Base-by-base conservation (phyloP, 35 echinoderm and acorn worm genomes). In the Hemicentrotus pulcherrimus region DNA sequence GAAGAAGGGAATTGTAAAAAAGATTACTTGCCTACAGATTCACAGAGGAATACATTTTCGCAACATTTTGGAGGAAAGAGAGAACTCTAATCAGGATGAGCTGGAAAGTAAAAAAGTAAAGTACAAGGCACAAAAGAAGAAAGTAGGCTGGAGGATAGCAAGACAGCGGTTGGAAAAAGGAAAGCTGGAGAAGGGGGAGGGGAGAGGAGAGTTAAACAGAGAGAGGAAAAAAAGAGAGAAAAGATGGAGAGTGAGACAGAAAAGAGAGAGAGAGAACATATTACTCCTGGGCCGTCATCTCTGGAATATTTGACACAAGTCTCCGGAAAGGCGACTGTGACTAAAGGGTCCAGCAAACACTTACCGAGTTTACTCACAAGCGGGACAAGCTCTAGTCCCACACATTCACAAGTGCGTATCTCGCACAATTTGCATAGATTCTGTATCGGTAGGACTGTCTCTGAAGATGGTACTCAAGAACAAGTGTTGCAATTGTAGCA, bases 341-440 rank as follows among this genome's bases (percentile, higher is more conserved):
- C 31, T 33, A 16, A 28, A 90, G 88, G 19, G 88, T 47, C 46
- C 15, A 9, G 32, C 88, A 90, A 90, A 90, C 88, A 90, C 88
- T 90, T 47, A 28, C 12, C 88, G 10, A 90, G 88, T 90, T 90
- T 90, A 90, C 88, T 41, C 88, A 90, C 88, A 32, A 78, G 88
- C 88, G 45, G 88, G 5, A 90, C 88, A 90, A 90, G 88, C 88
- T 90, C 32, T 28, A 46, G 88, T 90, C 88, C 88, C 88, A 90
- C 32, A 47, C 88, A 90, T 30, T 90, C 12, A 90, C 88, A 90
- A 90, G 88, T 90, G 88, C 46, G 31, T 32, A 90, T 47, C 88
- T 90, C 32, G 19, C 32, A 32, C 46, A 33, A 78, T 78, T 78
- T 78, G 65, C 65, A 78, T 78, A 78, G 65, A 18, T 28, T 78